These are phyloP conservation scores for Drosophila cardini DNA, from an alignment of 1,140 invertebrate genomes.

Conservation along the genomic window DNA sequence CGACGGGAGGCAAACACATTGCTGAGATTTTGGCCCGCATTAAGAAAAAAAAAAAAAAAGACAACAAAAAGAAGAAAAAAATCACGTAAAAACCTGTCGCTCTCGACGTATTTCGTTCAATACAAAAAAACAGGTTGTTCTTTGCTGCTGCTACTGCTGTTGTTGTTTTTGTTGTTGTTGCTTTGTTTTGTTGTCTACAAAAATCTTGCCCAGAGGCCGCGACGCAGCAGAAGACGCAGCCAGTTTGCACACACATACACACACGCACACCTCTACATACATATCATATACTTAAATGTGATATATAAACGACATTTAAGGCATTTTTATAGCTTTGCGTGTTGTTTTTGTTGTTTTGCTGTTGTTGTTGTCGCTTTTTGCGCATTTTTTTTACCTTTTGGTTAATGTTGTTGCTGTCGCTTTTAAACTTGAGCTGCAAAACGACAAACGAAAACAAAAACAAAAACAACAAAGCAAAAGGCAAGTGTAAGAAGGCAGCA, in stretches of 20 bases:
- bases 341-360: conserved; percentile 33
- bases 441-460: too few species aligned
- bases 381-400: conserved; percentile 71
- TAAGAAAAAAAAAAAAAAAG: conserved; percentile 27
- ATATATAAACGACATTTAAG: conserved; percentile 72
- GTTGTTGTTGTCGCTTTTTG: conserved; percentile 18
- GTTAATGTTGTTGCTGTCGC: conserved; percentile 41
- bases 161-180: conserved; percentile 18
- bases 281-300: conserved; percentile 28
- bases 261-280: conserved; percentile 9
- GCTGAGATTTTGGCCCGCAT: conserved; percentile 75
- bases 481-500: conserved; percentile 41
- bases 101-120: conserved; percentile 46
- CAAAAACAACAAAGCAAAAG: conserved; percentile 46
- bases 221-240: conserved; percentile 59
- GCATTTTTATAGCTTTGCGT: conserved; percentile 78
- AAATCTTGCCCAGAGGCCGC: conserved; percentile 57
- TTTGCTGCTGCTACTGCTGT: conserved; percentile 47
- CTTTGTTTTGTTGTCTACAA: conserved; percentile 70
- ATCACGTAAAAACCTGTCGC: conserved; percentile 71
- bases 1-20: conserved; percentile 31
- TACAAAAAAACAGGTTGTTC: conserved; percentile 77
- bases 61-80: conserved; percentile 12
- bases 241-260: conserved; percentile 48
- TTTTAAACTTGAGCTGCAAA: conserved; percentile 16